Base-by-base conservation (phyloP, 1,140 invertebrate species). In the Rhyacophila brunnea region DNA sequence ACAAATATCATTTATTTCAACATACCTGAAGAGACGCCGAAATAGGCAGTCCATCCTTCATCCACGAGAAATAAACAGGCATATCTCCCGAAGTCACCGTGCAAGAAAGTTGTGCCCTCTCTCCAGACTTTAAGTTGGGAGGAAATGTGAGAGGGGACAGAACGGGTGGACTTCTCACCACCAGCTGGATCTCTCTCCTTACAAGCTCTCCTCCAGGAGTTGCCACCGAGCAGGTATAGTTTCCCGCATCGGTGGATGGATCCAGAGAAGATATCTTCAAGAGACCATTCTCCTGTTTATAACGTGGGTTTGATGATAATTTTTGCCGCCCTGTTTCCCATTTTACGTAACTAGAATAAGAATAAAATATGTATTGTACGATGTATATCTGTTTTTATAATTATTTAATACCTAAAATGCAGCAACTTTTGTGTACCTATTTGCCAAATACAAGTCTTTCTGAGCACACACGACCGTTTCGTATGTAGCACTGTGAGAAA, bases 81-180 rank as follows among this genome's bases (percentile, higher is more conserved):
- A 91, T 84, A 75, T 93, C 91, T 1, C 92, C 92, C 38, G 89
- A 90, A 36, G 87, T 91, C 7, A 93, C 88, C 19, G 85, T 89
- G 72, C 92, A 95, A 0, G 90, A 87, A 6, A 93, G 80, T 64
- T 91, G 89, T 1, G 90, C 85, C 40, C 91, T 77, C 68, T 90
- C 89, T 1, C 90, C 91, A 71, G 92, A 85, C 68, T 88, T 83
- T 17, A 90, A 71, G 61, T 86, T 86, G 2, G 83, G 77, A 1
- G 88, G 88, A 64, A 93, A 91, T 66, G 83, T 78, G 64, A 90
- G 83, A 1, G 86, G 85, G 42, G 85, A 84, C 61, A 90, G 79
- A n/a, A 88, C 81, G 1, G 88, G 87, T 9, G 87, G 87, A 77
- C 87, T 88, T 68, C 87, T 85, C 17, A 91, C 84, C 46, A 80